Base-by-base conservation (phyloP, 1,140 invertebrate species). In the Zophobas morio region DNA sequence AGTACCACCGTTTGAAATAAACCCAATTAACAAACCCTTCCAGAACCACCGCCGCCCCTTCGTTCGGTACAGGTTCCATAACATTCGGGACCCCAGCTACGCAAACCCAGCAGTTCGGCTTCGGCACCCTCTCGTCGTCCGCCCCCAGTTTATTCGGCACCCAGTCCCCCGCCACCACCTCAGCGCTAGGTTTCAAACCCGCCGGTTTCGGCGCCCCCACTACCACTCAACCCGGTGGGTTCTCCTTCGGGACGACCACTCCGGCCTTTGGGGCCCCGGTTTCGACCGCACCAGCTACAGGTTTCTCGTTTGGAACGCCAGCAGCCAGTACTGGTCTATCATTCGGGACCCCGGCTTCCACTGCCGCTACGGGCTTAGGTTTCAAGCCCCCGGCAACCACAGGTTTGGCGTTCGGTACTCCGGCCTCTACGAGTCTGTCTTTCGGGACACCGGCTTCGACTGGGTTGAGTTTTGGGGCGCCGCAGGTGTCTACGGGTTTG, bases 41-140 rank as follows among this genome's bases (percentile, higher is more conserved):
- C 70, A 76, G 60, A 76, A 70, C 60, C 6, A 54, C 75, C 6
- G 47, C 75, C 1, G 6, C 63, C 2, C 75, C 75, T 1, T 32
- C 47, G 20, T 76, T 76, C 70, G 60, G 60, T 32, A 53, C 75
- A 6, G 60, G 74, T 20, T 66, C 42, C 8, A 66, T 70, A 53
- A 76, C 47, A 20, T 76, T 70, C 42, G 75, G 75, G 32, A 76
- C 75, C 33, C 42, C 75, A 4, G 42, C 57, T 1, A 32, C 33
- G 20, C 72, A 74, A 60, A 36, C 2, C 1, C 70, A 72, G 8
- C 71, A 73, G 40, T 75, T 71, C 42, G 74, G 77, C 47, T 70
- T 75, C 49, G 66, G 86, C 37, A 81, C 81, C 54, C 82, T 85
- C 20, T 20, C 82, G 1, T 81, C 84, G 20, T 82, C 66, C 20